Evolutionary conservation across 2,888 invertebrate species (phyloP), one percentile per base, ranked within the genome.

Genomic region (Tromatobia lineatoria): DNA sequence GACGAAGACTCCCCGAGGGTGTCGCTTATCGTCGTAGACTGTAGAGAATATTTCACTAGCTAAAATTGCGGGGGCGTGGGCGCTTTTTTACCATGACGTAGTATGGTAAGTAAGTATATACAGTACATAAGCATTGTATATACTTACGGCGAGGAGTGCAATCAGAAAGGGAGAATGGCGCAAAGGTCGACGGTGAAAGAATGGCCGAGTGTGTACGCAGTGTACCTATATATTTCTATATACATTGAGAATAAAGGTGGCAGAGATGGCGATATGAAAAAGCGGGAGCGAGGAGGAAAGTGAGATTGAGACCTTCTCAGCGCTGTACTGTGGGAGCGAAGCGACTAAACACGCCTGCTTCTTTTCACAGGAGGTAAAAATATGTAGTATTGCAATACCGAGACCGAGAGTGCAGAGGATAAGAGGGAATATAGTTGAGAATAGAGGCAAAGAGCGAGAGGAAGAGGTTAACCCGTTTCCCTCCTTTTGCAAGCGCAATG

Each of bases 261-360:
- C 23, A 13, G 50, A 64, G 70, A 78, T 61, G 80, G 18, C 54
- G 66, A 66, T 59, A 61, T 52, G 47, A 67, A 54, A 45, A 54
- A 67, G 52, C 42, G 67, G 59, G 66, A 57, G 50, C 64, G 67
- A 77, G 66, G 47, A 82, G 71, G 20, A 73, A 77, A 82, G 77
- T 77, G 76, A 82, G 81, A 82, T 77, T 45, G 82, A 82, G 77
- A 82, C 77, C 71, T 82, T 77, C 38, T 45, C 52, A 50, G 38
- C 61, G 57, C 45, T 10, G 25, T 23, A 29, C 52, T 79, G 71
- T 79, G 71, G 52, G 78, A 77, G 45, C 69, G 59, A 42, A 61
- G 38, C 38, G 47, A 71, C 61, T 64, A 15, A 38, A 52, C 66
- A 57, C 57, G 18, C 67, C 50, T 15, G 59, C 42, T n/a, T 70